These are phyloP conservation scores for Drosophila antonietae DNA, from an alignment of 2,888 invertebrate genomes.

Conservation along the genomic window DNA sequence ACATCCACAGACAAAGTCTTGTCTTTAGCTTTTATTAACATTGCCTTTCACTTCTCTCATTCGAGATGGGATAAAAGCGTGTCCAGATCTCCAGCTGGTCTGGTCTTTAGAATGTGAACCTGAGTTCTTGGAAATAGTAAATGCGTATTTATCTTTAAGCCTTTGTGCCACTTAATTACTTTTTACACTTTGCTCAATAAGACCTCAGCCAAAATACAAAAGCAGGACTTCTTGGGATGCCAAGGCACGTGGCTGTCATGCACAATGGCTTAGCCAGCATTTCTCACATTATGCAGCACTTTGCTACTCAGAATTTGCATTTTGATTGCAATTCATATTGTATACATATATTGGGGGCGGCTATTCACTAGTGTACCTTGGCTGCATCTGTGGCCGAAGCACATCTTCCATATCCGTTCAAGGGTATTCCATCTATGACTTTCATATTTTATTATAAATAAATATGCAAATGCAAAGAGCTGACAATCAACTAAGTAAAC, in stretches of 20 bases:
- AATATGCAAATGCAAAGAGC: conserved; percentile 39
- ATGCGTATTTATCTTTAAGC: not conserved
- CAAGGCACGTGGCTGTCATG: not conserved
- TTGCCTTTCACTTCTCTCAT: conserved; percentile 14
- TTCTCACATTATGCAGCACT: conserved; percentile 28
- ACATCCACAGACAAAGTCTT: conserved; percentile 10
- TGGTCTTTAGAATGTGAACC: not conserved
- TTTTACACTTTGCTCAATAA: not conserved
- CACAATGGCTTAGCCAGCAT: conserved; percentile 1
- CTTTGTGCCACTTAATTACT: conserved; percentile 1
- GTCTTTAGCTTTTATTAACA: conserved; percentile 21
- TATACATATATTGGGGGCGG: not conserved
- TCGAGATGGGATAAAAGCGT: not conserved
- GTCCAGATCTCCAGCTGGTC: not conserved
- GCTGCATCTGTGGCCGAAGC: not conserved
- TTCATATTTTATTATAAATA: not conserved
- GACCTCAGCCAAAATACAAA: not conserved
- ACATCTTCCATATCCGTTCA: not conserved
- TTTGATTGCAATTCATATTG: conserved; percentile 44
- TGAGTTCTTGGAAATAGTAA: not conserved
- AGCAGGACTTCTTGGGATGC: not conserved
- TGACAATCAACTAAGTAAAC: conserved; percentile 24
- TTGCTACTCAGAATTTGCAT: conserved; percentile 33
- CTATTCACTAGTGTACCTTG: not conserved
- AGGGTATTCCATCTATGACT: not conserved